Conservation (phyloP, 2,113 vertebrate genomes). For the Erpornis zantholeuca region DNA sequence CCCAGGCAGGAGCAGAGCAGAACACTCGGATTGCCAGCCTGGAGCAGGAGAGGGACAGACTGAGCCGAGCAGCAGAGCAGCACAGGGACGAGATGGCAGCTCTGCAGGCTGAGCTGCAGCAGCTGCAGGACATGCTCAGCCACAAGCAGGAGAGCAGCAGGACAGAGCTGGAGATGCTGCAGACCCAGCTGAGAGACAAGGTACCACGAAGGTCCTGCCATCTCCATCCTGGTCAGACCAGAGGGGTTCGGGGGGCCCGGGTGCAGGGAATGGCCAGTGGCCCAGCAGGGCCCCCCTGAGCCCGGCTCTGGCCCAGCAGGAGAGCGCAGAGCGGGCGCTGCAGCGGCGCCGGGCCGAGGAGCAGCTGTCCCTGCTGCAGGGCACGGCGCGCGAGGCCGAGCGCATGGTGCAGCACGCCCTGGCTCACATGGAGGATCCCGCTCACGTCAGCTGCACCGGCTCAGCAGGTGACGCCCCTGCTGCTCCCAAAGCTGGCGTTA, state of each 20-base stretch:
- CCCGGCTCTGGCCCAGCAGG: conserved; percentile 60
- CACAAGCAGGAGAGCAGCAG: conserved; percentile 73
- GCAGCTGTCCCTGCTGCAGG: conserved; percentile 76
- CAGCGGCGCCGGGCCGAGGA: conserved; percentile 71
- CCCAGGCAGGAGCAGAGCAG: conserved; percentile 73
- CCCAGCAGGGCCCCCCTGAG: accelerated
- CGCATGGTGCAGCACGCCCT: conserved; percentile 86
- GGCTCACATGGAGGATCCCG: conserved; percentile 81
- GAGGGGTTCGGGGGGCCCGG: accelerated
- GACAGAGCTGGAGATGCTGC: conserved; percentile 73
- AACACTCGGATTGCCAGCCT: conserved; percentile 62
- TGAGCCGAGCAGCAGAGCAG: conserved; percentile 60
- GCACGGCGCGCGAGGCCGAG: conserved; percentile 75
- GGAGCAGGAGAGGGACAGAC: conserved; percentile 74
- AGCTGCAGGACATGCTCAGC: conserved; percentile 69
- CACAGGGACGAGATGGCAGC: conserved; percentile 67
- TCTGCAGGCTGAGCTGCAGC: conserved; percentile 72
- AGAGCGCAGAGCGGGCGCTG: conserved; percentile 73
- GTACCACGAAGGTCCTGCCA: not conserved
- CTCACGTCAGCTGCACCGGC: conserved; percentile 86
- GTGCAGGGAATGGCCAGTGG: accelerated
- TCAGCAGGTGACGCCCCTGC: conserved; percentile 78
- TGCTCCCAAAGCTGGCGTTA: accelerated
- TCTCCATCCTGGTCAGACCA: not conserved
- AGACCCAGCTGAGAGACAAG: conserved; percentile 81